A percentile compares a stretch with the other conserved stretches of the same genome.
These are phyloP conservation scores for Bradynema listronoti DNA, from an alignment of 1,140 invertebrate species.

Conservation along the genomic window DNA sequence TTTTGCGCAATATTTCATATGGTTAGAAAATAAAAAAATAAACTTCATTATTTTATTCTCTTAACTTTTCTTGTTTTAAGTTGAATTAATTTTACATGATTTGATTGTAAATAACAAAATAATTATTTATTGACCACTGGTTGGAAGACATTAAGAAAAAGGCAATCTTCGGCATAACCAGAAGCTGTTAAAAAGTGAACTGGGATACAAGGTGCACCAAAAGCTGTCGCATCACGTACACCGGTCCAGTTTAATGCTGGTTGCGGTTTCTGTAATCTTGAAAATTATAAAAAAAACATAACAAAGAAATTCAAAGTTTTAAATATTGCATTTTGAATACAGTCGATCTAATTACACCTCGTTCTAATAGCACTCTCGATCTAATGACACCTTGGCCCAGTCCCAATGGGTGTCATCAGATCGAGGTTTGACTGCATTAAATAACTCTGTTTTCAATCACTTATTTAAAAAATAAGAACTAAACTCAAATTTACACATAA, in stretches of 20 bases:
- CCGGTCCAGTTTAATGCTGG: slow-evolving; percentile 28
- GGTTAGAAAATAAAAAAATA: background rate
- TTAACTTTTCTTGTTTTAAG: no score
- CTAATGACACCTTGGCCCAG: no score
- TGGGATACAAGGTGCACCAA: slow-evolving; percentile 33
- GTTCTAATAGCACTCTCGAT: no score
- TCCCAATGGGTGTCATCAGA: no score
- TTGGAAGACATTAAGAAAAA: slow-evolving; percentile 89
- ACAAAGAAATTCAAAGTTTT: no score
- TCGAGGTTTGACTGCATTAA: no score
- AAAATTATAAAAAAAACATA: no score
- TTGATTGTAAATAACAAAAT: background rate
- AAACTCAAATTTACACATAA: no score
- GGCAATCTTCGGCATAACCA: slow-evolving; percentile 76
- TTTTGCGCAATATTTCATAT: background rate
- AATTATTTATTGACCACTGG: slow-evolving; percentile 60
- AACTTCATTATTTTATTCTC: background rate
- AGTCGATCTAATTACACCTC: no score
- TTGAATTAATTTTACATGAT: background rate
- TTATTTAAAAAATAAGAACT: no score
- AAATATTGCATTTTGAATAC: no score
- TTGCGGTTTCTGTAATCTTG: slow-evolving; percentile 37
- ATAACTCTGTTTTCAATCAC: no score
- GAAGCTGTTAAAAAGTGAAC: slow-evolving; percentile 23
- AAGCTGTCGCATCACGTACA: slow-evolving; percentile 20